Percentiles rank a stretch among this genome's conserved stretches.
Conservation (phyloP, 1,140 invertebrate genomes). For the Temnothorax nylanderi region DNA sequence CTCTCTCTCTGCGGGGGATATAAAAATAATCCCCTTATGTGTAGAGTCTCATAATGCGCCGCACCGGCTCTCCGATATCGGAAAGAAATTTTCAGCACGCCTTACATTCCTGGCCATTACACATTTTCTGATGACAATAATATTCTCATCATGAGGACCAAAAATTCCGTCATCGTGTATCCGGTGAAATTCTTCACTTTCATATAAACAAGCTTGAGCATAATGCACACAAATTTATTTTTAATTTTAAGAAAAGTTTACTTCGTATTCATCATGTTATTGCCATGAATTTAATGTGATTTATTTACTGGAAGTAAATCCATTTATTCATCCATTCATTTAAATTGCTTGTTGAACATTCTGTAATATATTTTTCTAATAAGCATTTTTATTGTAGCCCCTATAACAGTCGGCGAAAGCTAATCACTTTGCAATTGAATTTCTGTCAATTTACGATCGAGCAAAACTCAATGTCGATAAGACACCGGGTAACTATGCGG, state of each 20-base stretch:
- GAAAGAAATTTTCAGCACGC: constrained; percentile 51
- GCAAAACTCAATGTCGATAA: constrained; percentile 6
- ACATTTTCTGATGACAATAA: constrained; percentile 35
- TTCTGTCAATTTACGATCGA: not conserved
- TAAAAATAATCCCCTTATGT: constrained; percentile 45
- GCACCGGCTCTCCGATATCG: constrained; percentile 18
- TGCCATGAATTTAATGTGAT: not conserved
- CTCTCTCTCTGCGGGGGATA: not conserved
- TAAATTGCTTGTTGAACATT: not conserved
- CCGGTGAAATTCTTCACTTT: constrained; percentile 7
- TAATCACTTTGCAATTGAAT: constrained; percentile 5
- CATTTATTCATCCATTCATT: not conserved
- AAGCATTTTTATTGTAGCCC: not conserved
- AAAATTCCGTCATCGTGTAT: constrained; percentile 3
- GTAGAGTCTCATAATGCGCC: not conserved
- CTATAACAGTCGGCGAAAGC: not conserved
- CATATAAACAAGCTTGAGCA: not conserved
- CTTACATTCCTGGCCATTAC: constrained; percentile 10
- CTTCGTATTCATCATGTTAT: not conserved
- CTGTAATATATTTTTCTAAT: not conserved
- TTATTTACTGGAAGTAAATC: not conserved
- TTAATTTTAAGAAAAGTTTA: not conserved
- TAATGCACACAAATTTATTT: not conserved
- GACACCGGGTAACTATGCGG: not conserved
- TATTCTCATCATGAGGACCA: constrained; percentile 10